These are phyloP conservation scores for Nibea albiflora DNA, from an alignment of 2,113 vertebrate species.

Conservation along the genomic window DNA sequence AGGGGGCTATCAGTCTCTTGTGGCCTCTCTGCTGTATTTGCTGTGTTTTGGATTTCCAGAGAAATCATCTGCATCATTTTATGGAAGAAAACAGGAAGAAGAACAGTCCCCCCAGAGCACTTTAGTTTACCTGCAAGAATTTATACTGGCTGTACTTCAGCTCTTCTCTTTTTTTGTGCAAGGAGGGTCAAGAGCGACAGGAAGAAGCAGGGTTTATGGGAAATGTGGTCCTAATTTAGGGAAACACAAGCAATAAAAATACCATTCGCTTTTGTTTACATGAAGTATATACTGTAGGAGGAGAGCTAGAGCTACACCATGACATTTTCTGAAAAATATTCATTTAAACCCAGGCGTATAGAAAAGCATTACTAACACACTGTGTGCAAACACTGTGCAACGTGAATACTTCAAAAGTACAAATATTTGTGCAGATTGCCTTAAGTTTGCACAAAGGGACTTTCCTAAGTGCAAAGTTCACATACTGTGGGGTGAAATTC, in stretches of 20 bases:
- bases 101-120: neutral
- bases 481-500: neutral
- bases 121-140: neutral
- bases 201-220: slow-evolving; percentile 25
- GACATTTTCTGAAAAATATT: too few relatives aligned
- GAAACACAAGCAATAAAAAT: neutral
- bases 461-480: slow-evolving; percentile 36
- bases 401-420: neutral
- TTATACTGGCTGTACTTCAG: neutral
- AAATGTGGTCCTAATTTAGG: slow-evolving; percentile 44
- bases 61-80: neutral
- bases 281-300: neutral
- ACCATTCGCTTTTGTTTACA: neutral
- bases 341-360: neutral
- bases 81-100: neutral
- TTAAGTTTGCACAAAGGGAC: neutral
- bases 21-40: neutral
- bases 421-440: slow-evolving; percentile 6
- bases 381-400: neutral
- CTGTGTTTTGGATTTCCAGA: neutral
- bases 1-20: neutral
- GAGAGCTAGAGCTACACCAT: neutral
- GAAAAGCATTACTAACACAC: neutral
- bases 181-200: neutral
- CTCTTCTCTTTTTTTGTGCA: neutral